Evolutionary conservation across 2,113 vertebrate genomes (phyloP).

Genomic region (Gymnarchus niloticus): DNA sequence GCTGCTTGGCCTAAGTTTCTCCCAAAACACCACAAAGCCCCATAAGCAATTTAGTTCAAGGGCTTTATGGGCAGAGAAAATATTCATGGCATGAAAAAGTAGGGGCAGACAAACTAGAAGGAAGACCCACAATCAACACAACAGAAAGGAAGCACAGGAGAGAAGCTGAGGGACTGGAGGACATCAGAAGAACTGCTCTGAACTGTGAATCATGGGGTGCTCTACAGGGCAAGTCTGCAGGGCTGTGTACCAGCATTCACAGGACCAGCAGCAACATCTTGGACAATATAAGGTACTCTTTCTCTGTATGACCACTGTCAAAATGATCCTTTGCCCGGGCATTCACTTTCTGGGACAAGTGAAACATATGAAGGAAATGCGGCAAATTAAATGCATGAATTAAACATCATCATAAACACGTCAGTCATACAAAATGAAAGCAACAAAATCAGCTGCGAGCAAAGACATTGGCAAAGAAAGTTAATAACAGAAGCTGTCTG

Average conservation of each 20-base stretch:
- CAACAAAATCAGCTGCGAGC: background rate
- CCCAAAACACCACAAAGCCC: conserved; percentile 11
- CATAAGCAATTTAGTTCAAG: conserved; percentile 16
- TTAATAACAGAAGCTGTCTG: no score
- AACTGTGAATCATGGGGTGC: background rate
- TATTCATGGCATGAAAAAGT: background rate
- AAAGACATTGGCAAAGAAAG: no score
- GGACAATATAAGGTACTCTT: background rate
- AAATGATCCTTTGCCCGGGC: background rate
- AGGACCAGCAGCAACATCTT: background rate
- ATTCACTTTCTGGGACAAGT: background rate
- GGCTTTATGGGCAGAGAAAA: background rate
- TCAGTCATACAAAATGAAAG: background rate
- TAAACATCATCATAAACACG: background rate
- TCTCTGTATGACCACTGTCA: background rate
- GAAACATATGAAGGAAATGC: background rate
- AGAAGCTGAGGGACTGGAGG: background rate
- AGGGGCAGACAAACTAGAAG: background rate
- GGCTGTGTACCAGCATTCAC: background rate
- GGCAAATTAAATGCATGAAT: background rate
- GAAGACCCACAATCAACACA: background rate
- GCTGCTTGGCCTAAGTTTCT: background rate
- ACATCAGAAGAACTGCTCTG: background rate
- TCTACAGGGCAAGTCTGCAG: background rate
- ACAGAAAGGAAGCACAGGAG: background rate